A percentile compares a stretch with the other conserved stretches of the same genome.
These are phyloP conservation scores for Dermolepida albohirtum DNA, from an alignment of 2,888 invertebrate genomes.

Conservation along the genomic window DNA sequence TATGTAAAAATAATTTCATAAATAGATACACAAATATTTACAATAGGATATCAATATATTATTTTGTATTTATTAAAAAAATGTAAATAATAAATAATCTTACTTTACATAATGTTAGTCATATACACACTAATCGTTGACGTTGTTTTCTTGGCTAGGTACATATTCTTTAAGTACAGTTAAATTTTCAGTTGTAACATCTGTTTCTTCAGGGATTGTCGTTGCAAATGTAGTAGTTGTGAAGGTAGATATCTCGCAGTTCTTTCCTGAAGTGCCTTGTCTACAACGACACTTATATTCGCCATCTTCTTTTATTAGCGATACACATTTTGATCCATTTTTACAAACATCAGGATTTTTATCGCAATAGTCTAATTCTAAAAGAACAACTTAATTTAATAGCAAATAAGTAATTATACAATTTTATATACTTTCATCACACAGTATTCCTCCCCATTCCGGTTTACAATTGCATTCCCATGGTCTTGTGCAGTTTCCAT, in stretches of 20 bases:
- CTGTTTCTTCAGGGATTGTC: constrained; percentile 34
- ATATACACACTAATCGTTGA: constrained; percentile 1
- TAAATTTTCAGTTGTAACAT: constrained; percentile 16
- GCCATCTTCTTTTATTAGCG: constrained; percentile 81
- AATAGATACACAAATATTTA: no score
- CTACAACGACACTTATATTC: constrained; percentile 81
- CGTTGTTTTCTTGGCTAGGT: constrained; percentile 31
- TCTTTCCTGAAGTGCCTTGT: constrained; percentile 79
- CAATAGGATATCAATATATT: no score
- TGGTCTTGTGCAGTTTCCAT: constrained; percentile 85
- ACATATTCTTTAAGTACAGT: constrained; percentile 14
- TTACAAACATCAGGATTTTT: constrained; percentile 80
- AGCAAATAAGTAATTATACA: constrained; percentile 3
- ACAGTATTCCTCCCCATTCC: constrained; percentile 93
- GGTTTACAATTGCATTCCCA: constrained; percentile 92
- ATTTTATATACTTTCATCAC: constrained; percentile 80
- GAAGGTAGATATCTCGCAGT: constrained; percentile 78
- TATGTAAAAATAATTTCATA: no score
- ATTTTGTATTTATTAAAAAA: not conserved
- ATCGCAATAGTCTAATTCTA: constrained; percentile 87
- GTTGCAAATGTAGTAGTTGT: constrained; percentile 57
- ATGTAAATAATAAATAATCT: no score
- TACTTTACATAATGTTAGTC: not conserved
- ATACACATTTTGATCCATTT: constrained; percentile 86
- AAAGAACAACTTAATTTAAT: constrained; percentile 49